Evolutionary conservation across 2,888 invertebrate species (phyloP), one percentile per base, ranked within the genome.

Genomic region (Hypomecis atomaria): DNA sequence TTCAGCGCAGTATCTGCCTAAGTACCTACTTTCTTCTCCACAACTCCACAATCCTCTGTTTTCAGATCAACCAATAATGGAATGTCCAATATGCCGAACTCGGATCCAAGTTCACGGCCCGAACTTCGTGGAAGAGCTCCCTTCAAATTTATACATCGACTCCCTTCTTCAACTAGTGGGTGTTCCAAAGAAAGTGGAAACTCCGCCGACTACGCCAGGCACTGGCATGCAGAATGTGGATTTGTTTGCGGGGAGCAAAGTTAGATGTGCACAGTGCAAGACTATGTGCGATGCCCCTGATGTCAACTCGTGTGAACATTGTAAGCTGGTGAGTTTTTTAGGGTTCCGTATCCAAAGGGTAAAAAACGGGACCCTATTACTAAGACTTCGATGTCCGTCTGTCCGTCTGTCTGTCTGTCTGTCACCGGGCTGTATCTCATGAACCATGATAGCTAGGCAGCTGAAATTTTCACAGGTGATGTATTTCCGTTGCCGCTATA

Each of bases 61-160:
- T 87, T 43, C 85, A 92, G 92, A 89, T 73, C 70, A 76, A 59
- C 77, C 83, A 2, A 75, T 88, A 47, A 76, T 91, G 49, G 80
- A 86, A 48, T 96, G 96, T 72, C 95, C 96, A 0, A 89, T 94
- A 60, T 96, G 96, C 78, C 89, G 93, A 34, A 87, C 88, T 2
- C 84, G 85, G 34, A 84, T 88, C 34, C 87, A 94, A 69, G 82
- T 92, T 4, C 89, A 90, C 0, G 93, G 94, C 1, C 76, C 91
- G 0, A 89, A 89, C 53, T 93, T 93, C 50, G 79, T 95, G 13
- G 91, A 94, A 13, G 81, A 88, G 3, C 83, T 96, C n/a, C 95
- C 95, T n/a, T 94, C 94, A 7, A 96, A 96, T 79, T 84, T 95
- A 47, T 95, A 96, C 79, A 94, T 96, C 52, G 94, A 95, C 72